Percentiles rank a stretch among this genome's conserved stretches.
Conservation (phyloP, 2,888 invertebrate genomes). For the Halictus ligatus region DNA sequence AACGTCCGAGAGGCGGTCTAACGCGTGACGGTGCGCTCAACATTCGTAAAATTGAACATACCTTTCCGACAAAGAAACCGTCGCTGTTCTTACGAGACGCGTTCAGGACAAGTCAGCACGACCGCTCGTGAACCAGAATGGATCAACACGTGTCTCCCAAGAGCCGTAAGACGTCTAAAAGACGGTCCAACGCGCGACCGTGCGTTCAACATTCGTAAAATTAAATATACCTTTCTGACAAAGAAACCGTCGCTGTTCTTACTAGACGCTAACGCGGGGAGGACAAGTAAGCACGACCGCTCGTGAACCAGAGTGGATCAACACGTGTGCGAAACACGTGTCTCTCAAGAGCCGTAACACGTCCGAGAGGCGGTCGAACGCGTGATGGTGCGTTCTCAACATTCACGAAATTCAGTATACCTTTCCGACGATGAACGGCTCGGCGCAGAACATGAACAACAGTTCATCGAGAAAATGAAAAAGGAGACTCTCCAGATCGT, state of each 20-base stretch:
- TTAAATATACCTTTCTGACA: conserved; percentile 89
- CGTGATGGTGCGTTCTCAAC: background rate
- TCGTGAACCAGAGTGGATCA: background rate
- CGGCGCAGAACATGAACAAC: conserved; percentile 95
- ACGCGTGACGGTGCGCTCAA: background rate
- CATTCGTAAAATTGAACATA: conserved; percentile 74
- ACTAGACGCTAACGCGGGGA: too few species aligned
- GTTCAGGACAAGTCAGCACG: too few species aligned
- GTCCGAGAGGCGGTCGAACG: too few species aligned
- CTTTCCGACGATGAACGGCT: conserved; percentile 92
- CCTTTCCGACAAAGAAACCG: conserved; percentile 87
- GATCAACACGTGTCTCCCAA: background rate
- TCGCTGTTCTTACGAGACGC: conserved; percentile 21
- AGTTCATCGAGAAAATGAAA: conserved; percentile 98
- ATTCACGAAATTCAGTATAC: conserved; percentile 79
- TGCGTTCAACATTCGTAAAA: background rate
- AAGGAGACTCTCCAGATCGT: conserved; percentile 94
- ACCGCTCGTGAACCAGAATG: background rate
- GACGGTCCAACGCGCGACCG: background rate
- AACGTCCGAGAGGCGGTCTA: too few species aligned
- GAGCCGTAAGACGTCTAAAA: background rate
- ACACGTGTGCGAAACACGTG: conserved; percentile 47
- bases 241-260: conserved; percentile 30
- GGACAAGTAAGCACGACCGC: too few species aligned
- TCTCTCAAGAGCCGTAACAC: background rate